These are phyloP conservation scores for Nothocercus julius DNA, from an alignment of 2,113 vertebrate genomes.

Conservation along the genomic window DNA sequence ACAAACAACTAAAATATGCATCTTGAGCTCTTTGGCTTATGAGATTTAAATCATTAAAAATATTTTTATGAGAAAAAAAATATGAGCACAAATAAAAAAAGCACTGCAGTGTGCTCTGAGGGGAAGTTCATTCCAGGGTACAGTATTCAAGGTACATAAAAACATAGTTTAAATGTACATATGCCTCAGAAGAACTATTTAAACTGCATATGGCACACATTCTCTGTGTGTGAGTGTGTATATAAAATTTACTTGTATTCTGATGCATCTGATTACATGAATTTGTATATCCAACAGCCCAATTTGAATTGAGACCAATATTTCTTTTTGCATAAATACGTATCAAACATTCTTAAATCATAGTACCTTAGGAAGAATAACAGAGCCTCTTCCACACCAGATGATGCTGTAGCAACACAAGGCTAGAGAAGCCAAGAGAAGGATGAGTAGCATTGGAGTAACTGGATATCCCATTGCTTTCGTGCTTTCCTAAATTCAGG, in stretches of 20 bases:
- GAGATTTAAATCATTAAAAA: constrained; percentile 62
- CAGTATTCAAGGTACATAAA: not conserved
- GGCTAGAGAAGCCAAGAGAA: not conserved
- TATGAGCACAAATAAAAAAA: constrained; percentile 6
- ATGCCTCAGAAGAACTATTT: not conserved
- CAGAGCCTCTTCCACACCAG: not conserved
- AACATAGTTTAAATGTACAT: not conserved
- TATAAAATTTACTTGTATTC: not conserved
- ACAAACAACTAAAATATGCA: constrained; percentile 66
- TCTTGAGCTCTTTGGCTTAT: constrained; percentile 42
- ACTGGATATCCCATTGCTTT: not conserved
- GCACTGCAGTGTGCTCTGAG: not conserved
- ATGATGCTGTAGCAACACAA: not conserved
- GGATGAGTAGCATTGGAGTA: not conserved
- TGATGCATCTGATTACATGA: not conserved
- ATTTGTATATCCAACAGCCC: not conserved
- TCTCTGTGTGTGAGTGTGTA: not conserved
- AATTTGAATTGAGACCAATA: not conserved
- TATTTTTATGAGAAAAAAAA: constrained; percentile 40
- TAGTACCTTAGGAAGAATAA: not conserved
- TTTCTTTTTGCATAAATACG: not conserved
- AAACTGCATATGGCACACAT: not conserved
- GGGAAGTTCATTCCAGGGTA: constrained; percentile 37
- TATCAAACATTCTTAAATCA: not conserved
- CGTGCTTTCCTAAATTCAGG: not conserved